Evolutionary conservation across 2,888 invertebrate species (phyloP).

Genomic region (Diogma glabrata): DNA sequence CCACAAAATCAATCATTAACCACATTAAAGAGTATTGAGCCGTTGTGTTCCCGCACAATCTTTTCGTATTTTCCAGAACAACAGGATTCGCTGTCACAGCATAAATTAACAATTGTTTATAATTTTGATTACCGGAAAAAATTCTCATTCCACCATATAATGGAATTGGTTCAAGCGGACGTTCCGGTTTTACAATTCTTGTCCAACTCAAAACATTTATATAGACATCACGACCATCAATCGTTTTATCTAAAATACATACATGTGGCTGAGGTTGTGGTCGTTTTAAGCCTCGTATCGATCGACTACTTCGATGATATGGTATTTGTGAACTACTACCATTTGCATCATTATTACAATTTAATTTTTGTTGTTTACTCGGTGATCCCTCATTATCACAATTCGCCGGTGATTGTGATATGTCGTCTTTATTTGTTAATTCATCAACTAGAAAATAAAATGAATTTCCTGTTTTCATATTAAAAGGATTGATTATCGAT

Average conservation of each 20-base stretch:
- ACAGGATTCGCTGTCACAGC: conserved; percentile 65
- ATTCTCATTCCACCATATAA: conserved; percentile 63
- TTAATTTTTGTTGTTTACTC: no score
- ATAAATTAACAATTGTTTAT: conserved; percentile 44
- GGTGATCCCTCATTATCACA: not conserved
- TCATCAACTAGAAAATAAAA: no score
- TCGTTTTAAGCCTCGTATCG: conserved; percentile 56
- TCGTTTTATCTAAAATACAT: conserved; percentile 51
- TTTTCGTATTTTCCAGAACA: conserved; percentile 54
- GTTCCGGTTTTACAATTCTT: conserved; percentile 54
- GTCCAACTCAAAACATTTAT: conserved; percentile 65
- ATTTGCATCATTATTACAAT: no score
- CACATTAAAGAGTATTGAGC: conserved; percentile 55
- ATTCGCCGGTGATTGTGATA: not conserved
- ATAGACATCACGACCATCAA: conserved; percentile 41
- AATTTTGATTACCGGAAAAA: conserved; percentile 17
- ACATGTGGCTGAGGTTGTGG: conserved; percentile 60
- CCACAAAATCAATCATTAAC: conserved; percentile 58
- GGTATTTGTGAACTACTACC: conserved; percentile 37
- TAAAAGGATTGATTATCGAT: no score
- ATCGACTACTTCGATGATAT: conserved; percentile 46
- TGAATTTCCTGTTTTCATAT: no score
- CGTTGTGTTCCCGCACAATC: conserved; percentile 52
- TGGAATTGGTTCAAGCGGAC: conserved; percentile 53
- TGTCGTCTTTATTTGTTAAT: not conserved